Evolutionary conservation across 2,113 vertebrate species (phyloP).

Genomic region (Trachemys scripta): DNA sequence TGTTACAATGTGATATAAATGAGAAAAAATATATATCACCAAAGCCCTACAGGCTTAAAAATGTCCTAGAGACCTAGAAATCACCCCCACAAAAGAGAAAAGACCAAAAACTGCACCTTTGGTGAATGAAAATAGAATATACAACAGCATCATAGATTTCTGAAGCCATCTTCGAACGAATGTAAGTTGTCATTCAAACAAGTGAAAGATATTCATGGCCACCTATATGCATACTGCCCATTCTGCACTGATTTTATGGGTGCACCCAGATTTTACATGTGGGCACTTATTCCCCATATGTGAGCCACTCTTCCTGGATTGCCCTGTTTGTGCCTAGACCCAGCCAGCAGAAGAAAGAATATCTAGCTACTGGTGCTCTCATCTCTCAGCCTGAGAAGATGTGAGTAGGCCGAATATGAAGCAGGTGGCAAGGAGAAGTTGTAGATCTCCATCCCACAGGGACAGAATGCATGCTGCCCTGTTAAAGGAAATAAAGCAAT

Average conservation of each 20-base stretch:
- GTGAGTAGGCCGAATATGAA: neutral
- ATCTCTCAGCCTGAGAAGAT: rapidly evolving
- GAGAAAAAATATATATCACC: neutral
- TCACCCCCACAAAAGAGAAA: neutral
- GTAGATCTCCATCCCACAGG: neutral
- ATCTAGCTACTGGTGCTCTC: neutral
- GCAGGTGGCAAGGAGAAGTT: neutral
- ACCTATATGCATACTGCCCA: neutral
- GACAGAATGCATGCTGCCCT: neutral
- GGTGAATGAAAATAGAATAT: neutral
- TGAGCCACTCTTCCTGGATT: neutral
- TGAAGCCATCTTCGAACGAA: neutral
- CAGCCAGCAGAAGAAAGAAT: neutral
- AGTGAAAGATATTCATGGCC: neutral
- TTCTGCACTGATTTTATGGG: neutral
- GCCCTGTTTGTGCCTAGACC: neutral
- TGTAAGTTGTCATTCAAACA: neutral
- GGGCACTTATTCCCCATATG: rapidly evolving
- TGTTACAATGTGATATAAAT: slow-evolving; percentile 52
- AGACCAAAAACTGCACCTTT: neutral
- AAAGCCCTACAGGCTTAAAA: neutral
- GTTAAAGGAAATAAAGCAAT: neutral
- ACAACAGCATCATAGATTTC: neutral
- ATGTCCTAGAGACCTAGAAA: slow-evolving; percentile 1
- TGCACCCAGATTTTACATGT: neutral